Evolutionary conservation across 2,113 vertebrate genomes (phyloP), one percentile per base, ranked within the genome.

Genomic region (Esox niger): DNA sequence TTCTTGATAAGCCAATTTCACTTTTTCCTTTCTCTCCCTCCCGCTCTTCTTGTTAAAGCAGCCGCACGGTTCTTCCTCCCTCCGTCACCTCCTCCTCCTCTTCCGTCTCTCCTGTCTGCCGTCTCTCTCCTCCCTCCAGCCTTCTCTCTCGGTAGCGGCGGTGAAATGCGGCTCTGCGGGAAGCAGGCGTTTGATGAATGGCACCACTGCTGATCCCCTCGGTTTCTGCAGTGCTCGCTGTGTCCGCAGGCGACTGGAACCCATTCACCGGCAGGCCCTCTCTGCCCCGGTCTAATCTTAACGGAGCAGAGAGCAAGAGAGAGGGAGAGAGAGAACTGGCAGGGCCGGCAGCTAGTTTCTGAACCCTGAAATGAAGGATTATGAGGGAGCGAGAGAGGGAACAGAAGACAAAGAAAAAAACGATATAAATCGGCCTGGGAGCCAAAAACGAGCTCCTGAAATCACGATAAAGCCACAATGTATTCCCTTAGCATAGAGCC

Each of bases 131-230:
- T 57, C n/a, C 70, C 56, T 54, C 1, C 1, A 62, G 70, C 47
- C 32, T 32, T 43, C 47, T 57, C 47, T 56, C 3, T 4, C 35
- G n/a, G n/a, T 52, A 9, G 23, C 43, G n/a, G 23, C 17, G n/a
- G 68, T 68, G 66, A 66, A 70, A 62, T 70, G 72, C 64, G 74
- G 33, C 75, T 59, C 2, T 15, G 9, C 9, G 27, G 5, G 62
- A 49, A 49, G 43, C 69, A 62, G 68, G 32, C n/a, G 30, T 33
- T 21, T 77, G 77, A 84, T 77, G 49, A 79, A 83, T 67, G 72
- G 33, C 27, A 58, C 27, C 17, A 8, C 26, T 27, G 6, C 68
- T 64, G 67, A 75, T 64, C 52, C 58, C 30, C 65, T 56, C 23
- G 35, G 54, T 74, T 76, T 57, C 70, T 65, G 63, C 46, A 62